phyloP scores from a whole-genome alignment of 2,113 vertebrate species.

The Grus americana region DNA sequence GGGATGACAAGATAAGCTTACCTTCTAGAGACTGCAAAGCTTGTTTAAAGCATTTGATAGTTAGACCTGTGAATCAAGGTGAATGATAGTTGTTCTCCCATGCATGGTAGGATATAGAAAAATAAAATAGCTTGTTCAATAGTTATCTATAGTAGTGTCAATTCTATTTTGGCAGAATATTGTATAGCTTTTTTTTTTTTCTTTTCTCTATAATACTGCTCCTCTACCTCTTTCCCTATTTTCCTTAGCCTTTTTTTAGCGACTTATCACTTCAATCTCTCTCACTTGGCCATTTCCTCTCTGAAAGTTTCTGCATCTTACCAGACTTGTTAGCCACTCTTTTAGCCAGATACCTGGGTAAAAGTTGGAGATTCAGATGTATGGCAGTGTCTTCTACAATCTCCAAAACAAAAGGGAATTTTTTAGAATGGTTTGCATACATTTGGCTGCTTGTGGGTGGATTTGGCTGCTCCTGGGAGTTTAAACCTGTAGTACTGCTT shows the following conservation, averaged over 20 bases:
- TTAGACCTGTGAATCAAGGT: background rate
- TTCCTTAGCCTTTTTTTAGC: background rate
- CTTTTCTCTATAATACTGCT: background rate
- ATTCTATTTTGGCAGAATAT: background rate
- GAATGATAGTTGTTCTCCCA: background rate
- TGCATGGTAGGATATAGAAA: background rate
- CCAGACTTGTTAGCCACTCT: background rate
- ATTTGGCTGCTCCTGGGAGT: background rate
- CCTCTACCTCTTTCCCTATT: background rate
- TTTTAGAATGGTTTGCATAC: slow-evolving; percentile 7
- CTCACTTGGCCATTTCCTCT: background rate
- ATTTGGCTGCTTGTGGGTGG: background rate
- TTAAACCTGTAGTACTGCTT: slow-evolving; percentile 45
- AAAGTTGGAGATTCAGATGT: background rate
- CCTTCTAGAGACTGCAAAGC: background rate
- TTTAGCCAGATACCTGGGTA: background rate
- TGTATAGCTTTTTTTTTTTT: background rate
- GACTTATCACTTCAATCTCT: background rate
- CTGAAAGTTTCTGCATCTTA: background rate
- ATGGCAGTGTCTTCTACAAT: background rate
- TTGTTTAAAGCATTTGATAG: background rate
- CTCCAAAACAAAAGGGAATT: background rate
- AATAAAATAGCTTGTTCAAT: background rate
- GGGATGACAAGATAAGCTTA: background rate
- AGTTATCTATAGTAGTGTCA: background rate